Evolutionary conservation across 2,113 vertebrate genomes (phyloP).

Genomic region (Cryptomyrus ogoouensis): DNA sequence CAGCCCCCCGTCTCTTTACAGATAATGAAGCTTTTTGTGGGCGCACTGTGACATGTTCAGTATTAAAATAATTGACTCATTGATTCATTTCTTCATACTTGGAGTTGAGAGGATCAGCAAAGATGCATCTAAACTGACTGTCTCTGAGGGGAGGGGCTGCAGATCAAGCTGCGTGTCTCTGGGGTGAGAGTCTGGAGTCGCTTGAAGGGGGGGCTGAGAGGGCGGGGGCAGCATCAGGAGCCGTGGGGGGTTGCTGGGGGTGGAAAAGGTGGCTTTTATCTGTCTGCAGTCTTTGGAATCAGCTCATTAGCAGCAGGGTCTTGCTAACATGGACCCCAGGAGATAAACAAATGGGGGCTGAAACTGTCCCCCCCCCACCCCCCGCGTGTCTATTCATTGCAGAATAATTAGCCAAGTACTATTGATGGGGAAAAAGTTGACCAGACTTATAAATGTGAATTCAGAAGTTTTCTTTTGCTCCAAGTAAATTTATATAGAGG

Average conservation of each 20-base stretch:
- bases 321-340: slow-evolving; percentile 26
- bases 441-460: background rate
- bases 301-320: slow-evolving; percentile 23
- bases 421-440: background rate
- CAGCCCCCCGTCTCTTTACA: background rate
- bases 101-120: background rate
- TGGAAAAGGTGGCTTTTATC: slow-evolving; percentile 32
- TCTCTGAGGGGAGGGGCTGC: background rate
- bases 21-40: background rate
- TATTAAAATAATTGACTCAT: background rate
- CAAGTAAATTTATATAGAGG: background rate
- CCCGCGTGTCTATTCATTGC: background rate
- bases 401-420: background rate
- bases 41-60: background rate
- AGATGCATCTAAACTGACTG: background rate
- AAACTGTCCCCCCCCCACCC: slow-evolving; percentile 38
- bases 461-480: background rate
- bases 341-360: slow-evolving; percentile 40
- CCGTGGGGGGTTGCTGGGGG: slow-evolving; percentile 24
- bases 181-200: background rate
- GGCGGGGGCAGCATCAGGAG: background rate
- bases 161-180: too few species aligned
- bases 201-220: background rate
- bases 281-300: slow-evolving; percentile 41
- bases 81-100: background rate